Conservation (phyloP, 2,113 vertebrate species). For the Phyllostomus hastatus region DNA sequence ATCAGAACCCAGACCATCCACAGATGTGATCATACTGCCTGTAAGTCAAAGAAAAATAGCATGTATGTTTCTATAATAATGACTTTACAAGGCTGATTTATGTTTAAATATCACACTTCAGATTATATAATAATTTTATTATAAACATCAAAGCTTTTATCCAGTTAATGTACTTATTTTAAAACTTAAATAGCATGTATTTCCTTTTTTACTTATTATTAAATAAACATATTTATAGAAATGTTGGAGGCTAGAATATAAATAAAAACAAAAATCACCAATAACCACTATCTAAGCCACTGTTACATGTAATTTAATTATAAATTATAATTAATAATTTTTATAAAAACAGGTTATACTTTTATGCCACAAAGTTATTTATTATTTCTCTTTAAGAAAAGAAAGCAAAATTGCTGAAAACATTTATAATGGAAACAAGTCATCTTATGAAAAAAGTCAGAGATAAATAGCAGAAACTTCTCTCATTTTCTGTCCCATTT, state of each 20-base stretch:
- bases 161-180: not conserved
- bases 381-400: constrained; percentile 1
- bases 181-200: not conserved
- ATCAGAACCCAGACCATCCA: constrained; percentile 94
- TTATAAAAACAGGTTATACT: not conserved
- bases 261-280: not conserved
- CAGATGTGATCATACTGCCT: constrained; percentile 94
- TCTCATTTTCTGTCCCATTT: not conserved
- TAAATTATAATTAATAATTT: not conserved
- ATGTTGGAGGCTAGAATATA: not conserved
- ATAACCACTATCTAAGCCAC: not conserved
- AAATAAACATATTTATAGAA: not conserved
- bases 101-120: not conserved
- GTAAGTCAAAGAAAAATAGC: constrained; percentile 56
- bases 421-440: not conserved
- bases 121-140: not conserved
- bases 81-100: not conserved
- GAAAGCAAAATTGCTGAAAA: not conserved
- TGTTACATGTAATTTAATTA: not conserved
- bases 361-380: not conserved
- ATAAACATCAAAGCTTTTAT: not conserved
- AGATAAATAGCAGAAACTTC: not conserved
- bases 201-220: not conserved
- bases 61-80: not conserved
- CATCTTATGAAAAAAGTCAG: not conserved